Conservation (phyloP, 2,888 invertebrate genomes). For the Leptinotarsa haldemani region DNA sequence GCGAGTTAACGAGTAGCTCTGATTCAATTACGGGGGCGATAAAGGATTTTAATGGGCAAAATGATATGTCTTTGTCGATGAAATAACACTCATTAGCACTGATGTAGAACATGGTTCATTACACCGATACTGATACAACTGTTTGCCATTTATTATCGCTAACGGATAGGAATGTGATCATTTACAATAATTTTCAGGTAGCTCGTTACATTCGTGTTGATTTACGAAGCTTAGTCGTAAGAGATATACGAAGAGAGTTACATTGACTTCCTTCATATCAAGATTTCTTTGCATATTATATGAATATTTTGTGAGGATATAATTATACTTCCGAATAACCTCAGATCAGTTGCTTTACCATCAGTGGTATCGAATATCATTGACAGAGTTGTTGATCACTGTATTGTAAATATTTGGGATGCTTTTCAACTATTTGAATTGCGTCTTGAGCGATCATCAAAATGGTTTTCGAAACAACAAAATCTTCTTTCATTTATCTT, state of each 20-base stretch:
- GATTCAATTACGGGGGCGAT: constrained; percentile 15
- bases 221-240: neutral
- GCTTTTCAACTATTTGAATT: too few relatives aligned
- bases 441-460: too few relatives aligned
- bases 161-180: neutral
- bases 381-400: too few relatives aligned
- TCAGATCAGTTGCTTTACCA: too few relatives aligned
- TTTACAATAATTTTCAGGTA: constrained; percentile 3
- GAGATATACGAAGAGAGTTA: neutral
- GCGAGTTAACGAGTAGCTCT: constrained; percentile 4
- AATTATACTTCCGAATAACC: too few relatives aligned
- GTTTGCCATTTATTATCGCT: neutral
- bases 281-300: too few relatives aligned
- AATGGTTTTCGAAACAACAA: too few relatives aligned
- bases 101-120: constrained; percentile 22
- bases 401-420: too few relatives aligned
- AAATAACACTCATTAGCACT: constrained; percentile 23
- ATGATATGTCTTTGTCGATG: constrained; percentile 22
- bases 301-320: too few relatives aligned
- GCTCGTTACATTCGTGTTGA: neutral
- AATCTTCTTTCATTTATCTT: too few relatives aligned
- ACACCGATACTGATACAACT: neutral
- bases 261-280: neutral
- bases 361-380: too few relatives aligned
- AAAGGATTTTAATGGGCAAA: constrained; percentile 19